Conservation (phyloP, 2,888 invertebrate species). For the Digitonthophagus gazella region DNA sequence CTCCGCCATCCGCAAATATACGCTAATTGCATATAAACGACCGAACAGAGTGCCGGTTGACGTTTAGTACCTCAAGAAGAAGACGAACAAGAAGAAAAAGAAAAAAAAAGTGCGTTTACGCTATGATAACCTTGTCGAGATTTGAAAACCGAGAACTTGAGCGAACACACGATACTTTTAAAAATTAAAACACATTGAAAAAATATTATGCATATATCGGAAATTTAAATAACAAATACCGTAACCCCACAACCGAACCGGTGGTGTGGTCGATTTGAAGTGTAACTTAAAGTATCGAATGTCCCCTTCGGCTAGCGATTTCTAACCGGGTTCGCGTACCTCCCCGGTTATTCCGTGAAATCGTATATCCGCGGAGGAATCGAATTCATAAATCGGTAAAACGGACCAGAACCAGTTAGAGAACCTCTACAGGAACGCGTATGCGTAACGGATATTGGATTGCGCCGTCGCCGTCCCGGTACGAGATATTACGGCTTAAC, state of each 20-base stretch:
- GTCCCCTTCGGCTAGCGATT: too few species aligned
- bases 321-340: too few species aligned
- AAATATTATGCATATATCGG: too few species aligned
- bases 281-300: too few species aligned
- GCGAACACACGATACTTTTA: too few species aligned
- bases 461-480: background rate
- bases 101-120: background rate
- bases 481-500: background rate
- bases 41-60: background rate
- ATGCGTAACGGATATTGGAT: background rate
- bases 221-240: too few species aligned
- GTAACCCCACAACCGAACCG: too few species aligned
- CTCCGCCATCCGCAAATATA: background rate
- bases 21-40: background rate
- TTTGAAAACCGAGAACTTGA: too few species aligned
- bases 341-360: too few species aligned
- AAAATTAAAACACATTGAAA: too few species aligned
- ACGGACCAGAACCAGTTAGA: background rate
- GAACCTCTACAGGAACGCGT: background rate
- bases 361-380: background rate
- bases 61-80: background rate
- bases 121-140: background rate
- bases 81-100: too few species aligned
- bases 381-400: background rate
- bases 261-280: too few species aligned